A percentile compares a stretch with the other conserved stretches of the same genome.
phyloP scores from a whole-genome alignment of 2,888 invertebrate species.

The Sisyra terminalis region DNA sequence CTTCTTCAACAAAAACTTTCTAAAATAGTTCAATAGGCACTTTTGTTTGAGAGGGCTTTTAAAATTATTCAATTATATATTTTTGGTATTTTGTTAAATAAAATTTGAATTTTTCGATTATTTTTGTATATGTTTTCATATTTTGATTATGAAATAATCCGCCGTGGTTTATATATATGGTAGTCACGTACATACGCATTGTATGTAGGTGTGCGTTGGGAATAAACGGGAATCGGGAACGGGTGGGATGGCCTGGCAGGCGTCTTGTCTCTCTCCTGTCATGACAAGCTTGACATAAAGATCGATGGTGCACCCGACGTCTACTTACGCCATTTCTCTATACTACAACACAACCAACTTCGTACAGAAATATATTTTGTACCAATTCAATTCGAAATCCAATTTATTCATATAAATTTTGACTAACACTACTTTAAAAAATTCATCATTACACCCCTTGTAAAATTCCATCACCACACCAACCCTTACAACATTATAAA shows the following conservation, averaged over 20 bases:
- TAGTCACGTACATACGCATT: neutral
- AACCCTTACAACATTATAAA: too few relatives aligned
- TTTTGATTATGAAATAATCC: neutral
- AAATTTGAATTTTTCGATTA: neutral
- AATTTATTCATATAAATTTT: too few relatives aligned
- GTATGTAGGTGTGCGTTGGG: too few relatives aligned
- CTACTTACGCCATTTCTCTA: neutral
- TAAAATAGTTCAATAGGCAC: neutral
- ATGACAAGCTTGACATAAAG: conserved; percentile 3
- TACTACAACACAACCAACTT: neutral
- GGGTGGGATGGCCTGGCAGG: neutral
- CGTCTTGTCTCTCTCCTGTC: neutral
- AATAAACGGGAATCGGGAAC: neutral
- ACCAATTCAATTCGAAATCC: too few relatives aligned
- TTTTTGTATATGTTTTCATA: neutral
- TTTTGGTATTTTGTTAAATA: too few relatives aligned
- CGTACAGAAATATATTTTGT: too few relatives aligned
- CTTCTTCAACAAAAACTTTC: too few relatives aligned
- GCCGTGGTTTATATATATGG: neutral
- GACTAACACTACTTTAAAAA: too few relatives aligned
- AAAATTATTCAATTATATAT: too few relatives aligned
- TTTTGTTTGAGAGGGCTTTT: too few relatives aligned
- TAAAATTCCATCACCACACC: too few relatives aligned
- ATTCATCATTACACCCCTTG: too few relatives aligned
- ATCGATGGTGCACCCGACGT: conserved; percentile 3